These are phyloP conservation scores for Drosophila aff. DNA, from an alignment of 1,140 invertebrate species.

Conservation along the genomic window DNA sequence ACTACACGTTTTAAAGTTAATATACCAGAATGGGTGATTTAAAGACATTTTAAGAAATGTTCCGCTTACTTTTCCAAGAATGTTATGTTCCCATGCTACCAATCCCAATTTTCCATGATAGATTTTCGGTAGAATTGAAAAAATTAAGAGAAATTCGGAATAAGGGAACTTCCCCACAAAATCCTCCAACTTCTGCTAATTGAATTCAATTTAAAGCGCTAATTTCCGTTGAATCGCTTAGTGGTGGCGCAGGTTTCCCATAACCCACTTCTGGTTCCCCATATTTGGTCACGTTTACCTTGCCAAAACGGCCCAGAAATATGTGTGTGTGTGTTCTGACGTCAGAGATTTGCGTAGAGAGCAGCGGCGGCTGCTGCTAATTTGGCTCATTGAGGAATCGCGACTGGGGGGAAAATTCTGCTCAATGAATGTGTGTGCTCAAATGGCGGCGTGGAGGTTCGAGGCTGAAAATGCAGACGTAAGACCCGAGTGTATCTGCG, in stretches of 20 bases:
- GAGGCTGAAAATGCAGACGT: conserved; percentile 24
- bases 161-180: conserved; percentile 1
- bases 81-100: background rate
- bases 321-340: conserved; percentile 41
- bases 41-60: no score
- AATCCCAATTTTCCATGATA: background rate
- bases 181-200: conserved; percentile 1
- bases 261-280: conserved; percentile 47
- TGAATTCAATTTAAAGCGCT: background rate
- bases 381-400: conserved; percentile 71
- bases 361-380: conserved; percentile 43
- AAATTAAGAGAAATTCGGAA: background rate
- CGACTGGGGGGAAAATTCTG: conserved; percentile 58
- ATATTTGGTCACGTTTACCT: conserved; percentile 78
- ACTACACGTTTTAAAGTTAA: background rate
- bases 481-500: conserved; percentile 13
- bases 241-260: conserved; percentile 16
- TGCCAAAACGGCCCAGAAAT: conserved; percentile 23
- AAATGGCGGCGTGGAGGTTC: conserved; percentile 20
- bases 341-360: conserved; percentile 64
- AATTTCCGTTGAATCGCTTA: conserved; percentile 25
- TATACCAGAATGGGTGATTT: no score
- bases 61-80: background rate
- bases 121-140: background rate
- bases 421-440: conserved; percentile 65